phyloP scores from a whole-genome alignment of 2,113 vertebrate genomes.

The Epinephelus moara region DNA sequence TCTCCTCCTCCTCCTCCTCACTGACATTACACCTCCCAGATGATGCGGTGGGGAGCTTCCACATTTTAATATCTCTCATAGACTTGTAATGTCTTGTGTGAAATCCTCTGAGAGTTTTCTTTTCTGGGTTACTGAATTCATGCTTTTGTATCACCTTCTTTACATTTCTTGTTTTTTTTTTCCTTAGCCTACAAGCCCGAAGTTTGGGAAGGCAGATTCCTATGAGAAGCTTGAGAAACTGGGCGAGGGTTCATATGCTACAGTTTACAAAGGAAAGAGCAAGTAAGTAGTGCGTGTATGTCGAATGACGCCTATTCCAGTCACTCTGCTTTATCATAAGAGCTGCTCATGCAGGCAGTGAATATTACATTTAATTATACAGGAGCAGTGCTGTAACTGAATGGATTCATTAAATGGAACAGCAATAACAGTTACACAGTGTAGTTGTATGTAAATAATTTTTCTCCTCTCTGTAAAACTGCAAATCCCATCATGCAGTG shows the following conservation, averaged over 20 bases:
- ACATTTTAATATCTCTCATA: conserved; percentile 46
- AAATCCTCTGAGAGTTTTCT: conserved; percentile 14
- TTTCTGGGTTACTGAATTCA: conserved; percentile 41
- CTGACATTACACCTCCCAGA: conserved; percentile 35
- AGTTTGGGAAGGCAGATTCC: conserved; percentile 98
- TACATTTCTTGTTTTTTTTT: conserved; percentile 28
- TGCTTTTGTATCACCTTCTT: conserved; percentile 25
- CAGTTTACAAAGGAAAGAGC: conserved; percentile 99
- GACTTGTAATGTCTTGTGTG: conserved; percentile 23
- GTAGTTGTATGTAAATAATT: conserved; percentile 25
- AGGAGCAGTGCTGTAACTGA: conserved; percentile 4
- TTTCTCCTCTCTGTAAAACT: not conserved
- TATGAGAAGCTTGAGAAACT: conserved; percentile 99
- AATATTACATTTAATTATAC: conserved; percentile 46
- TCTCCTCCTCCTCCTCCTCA: conserved; percentile 9
- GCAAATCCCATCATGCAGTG: conserved; percentile 29
- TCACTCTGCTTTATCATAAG: conserved; percentile 25
- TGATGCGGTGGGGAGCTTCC: conserved; percentile 30
- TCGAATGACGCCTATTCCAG: conserved; percentile 6
- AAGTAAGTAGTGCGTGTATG: conserved; percentile 88
- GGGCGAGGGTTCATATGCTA: conserved; percentile 97
- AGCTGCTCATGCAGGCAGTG: conserved; percentile 36
- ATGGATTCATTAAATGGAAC: conserved; percentile 23
- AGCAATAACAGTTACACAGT: conserved; percentile 9
- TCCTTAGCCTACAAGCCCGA: conserved; percentile 95